Evolutionary conservation across 2,888 invertebrate species (phyloP), one percentile per base, ranked within the genome.

Genomic region (Aporophyla lueneburgensis): DNA sequence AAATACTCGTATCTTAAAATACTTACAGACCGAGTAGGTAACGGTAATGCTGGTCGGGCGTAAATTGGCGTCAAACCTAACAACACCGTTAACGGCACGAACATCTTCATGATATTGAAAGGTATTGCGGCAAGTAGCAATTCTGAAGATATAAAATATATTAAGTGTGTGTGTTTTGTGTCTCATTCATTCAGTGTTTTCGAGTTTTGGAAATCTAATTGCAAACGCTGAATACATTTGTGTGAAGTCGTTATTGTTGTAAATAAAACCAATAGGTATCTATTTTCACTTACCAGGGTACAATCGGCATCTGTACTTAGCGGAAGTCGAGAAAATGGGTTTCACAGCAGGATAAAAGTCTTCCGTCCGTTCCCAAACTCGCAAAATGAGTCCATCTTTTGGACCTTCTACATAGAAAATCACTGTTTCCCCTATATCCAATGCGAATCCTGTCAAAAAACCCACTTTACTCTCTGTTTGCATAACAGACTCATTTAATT

Each of bases 61-160:
- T 96, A 96, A 19, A 95, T 86, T 9, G 93, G 91, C n/a, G 96
- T 94, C 75, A 95, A 93, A 2, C 94, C 92, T 77, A 96, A 86
- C 40, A 96, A 78, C 43, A 91, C 85, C n/a, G 91, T 86, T 63
- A 96, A 78, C 7, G 96, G 93, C 2, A 91, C 91, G 68, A 86
- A 92, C 95, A 96, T 96, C 87, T 95, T 96, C 81, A 96, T 80
- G 9, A 94, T 84, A 73, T 89, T 88, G 79, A 96, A 95, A 4
- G 94, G 92, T 59, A 90, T 88, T 0, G 91, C 84, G n/a, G 91
- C 79, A 5, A 78, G 59, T 1, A 93, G 66, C 70, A 94, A 88
- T 74, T 93, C 95, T 95, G 86, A 33, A 70, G 14, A 24, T 9
- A 40, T 40, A 77, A 61, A 67, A 67, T 33, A 33, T 16, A 54